Conservation (phyloP, 2,797 vertebrate species). For the Choloepus didactylus region DNA sequence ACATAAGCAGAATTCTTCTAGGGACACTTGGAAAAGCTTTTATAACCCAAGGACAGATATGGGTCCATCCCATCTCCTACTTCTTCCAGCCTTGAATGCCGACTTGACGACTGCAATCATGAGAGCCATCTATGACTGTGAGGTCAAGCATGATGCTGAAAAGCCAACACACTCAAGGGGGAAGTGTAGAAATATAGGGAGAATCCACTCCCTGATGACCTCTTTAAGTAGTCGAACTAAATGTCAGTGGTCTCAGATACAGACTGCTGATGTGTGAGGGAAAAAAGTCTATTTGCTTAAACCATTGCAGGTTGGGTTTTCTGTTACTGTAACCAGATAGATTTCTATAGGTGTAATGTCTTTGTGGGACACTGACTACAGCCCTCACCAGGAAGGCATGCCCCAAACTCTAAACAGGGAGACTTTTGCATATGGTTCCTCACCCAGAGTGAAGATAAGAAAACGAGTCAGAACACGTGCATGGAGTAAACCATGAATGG, state of each 20-base stretch:
- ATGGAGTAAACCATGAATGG: not conserved
- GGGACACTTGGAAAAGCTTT: not conserved
- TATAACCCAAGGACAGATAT: not conserved
- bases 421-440: not conserved
- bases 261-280: not conserved
- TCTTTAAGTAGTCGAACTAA: not conserved
- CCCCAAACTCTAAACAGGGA: not conserved
- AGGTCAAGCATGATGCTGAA: not conserved
- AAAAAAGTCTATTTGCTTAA: not conserved
- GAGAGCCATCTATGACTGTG: not conserved
- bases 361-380: not conserved
- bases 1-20: not conserved
- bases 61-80: not conserved
- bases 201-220: not conserved
- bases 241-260: not conserved
- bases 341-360: not conserved
- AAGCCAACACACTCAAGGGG: not conserved
- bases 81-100: not conserved
- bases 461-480: not conserved
- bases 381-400: not conserved
- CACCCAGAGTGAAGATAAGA: not conserved
- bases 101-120: not conserved
- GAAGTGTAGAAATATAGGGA: not conserved
- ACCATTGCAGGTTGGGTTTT: not conserved
- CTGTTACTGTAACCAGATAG: not conserved